phyloP scores from a whole-genome alignment of 2,113 vertebrate species.

The Syngnathus typhle region DNA sequence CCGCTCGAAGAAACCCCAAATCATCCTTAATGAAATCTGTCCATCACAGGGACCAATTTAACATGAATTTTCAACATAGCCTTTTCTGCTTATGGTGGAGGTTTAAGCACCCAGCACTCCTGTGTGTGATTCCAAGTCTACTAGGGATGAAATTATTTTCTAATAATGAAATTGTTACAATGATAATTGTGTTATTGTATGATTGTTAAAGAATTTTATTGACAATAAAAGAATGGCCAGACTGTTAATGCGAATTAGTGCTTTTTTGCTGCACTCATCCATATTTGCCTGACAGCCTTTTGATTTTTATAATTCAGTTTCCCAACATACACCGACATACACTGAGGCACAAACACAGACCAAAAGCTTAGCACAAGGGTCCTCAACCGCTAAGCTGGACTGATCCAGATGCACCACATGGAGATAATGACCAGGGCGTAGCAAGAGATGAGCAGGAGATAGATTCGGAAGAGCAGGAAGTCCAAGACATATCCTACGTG shows the following conservation, averaged over 20 bases:
- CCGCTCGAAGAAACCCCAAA: not conserved
- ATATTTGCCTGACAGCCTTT: not conserved
- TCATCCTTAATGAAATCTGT: not conserved
- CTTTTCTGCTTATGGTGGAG: not conserved
- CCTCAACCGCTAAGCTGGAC: conserved; percentile 5
- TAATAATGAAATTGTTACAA: conserved; percentile 35
- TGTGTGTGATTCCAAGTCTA: conserved; percentile 51
- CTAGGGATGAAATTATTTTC: conserved; percentile 51
- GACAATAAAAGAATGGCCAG: conserved; percentile 67
- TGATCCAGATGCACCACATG: conserved; percentile 80
- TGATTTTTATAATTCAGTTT: not conserved
- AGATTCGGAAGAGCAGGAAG: conserved; percentile 75
- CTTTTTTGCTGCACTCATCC: not conserved
- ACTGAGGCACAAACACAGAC: too few species aligned
- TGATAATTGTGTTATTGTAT: conserved; percentile 43
- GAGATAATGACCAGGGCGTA: conserved; percentile 74
- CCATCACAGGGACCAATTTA: conserved; percentile 23
- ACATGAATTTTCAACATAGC: not conserved
- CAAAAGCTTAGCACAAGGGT: too few species aligned
- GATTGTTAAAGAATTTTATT: conserved; percentile 55
- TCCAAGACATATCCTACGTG: conserved; percentile 76
- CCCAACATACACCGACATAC: not conserved
- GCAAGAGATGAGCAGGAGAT: conserved; percentile 71
- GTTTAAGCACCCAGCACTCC: conserved; percentile 29
- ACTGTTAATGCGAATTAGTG: conserved; percentile 46